Percentiles rank a stretch among this genome's conserved stretches.
Evolutionary conservation across 2,113 vertebrate genomes (phyloP).

Genomic region (Haliaeetus leucogaster): DNA sequence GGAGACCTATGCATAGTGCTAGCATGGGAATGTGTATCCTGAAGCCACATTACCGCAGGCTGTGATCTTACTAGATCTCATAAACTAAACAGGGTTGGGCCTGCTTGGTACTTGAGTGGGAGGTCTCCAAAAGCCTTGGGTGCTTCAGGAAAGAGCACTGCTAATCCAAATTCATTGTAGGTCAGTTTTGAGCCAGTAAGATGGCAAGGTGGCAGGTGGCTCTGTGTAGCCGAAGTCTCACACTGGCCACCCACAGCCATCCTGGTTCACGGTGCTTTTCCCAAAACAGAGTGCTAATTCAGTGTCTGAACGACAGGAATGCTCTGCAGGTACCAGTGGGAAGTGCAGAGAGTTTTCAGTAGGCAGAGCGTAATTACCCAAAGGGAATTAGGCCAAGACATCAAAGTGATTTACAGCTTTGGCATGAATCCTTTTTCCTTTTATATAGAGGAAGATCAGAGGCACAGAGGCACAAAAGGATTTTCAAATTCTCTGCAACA

Average conservation of each 20-base stretch:
- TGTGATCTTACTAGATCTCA: not conserved
- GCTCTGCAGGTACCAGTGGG: not conserved
- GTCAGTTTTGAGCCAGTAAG: not conserved
- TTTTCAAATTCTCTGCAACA: slow-evolving; percentile 17
- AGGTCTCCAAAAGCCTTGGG: not conserved
- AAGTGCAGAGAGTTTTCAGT: not conserved
- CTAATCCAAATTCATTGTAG: not conserved
- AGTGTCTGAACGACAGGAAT: not conserved
- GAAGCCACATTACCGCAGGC: not conserved
- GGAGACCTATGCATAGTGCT: not conserved
- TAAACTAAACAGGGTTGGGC: not conserved
- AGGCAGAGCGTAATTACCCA: slow-evolving; percentile 36
- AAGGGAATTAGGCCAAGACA: slow-evolving; percentile 56
- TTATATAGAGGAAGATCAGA: slow-evolving; percentile 33
- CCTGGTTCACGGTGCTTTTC: not conserved
- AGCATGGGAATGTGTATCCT: not conserved
- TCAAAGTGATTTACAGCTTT: slow-evolving; percentile 57
- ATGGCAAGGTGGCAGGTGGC: not conserved
- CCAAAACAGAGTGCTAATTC: not conserved
- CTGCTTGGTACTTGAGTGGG: not conserved
- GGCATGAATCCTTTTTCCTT: slow-evolving; percentile 31
- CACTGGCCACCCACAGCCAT: not conserved
- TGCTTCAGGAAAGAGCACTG: not conserved
- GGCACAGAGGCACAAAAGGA: not conserved
- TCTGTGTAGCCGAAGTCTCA: not conserved